Evolutionary conservation across 2,113 vertebrate genomes (phyloP).

Genomic region (Erinaceus europaeus): DNA sequence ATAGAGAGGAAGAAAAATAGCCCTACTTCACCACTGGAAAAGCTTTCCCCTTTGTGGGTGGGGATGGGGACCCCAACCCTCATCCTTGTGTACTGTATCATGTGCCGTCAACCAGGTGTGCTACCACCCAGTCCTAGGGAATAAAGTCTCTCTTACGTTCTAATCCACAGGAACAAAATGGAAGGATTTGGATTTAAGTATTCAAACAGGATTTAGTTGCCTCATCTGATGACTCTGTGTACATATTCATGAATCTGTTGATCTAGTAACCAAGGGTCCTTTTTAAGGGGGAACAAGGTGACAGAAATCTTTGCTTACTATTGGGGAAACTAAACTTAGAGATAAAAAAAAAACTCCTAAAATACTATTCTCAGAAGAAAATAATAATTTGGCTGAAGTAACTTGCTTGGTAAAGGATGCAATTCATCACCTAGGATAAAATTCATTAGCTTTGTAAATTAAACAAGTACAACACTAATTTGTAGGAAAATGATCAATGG

Average conservation of each 20-base stretch:
- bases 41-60: no score
- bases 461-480: conserved; percentile 3
- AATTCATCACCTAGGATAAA: not conserved
- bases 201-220: conserved; percentile 1
- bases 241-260: conserved; percentile 2
- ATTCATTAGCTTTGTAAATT: conserved; percentile 17
- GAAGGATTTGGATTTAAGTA: not conserved
- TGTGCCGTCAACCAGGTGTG: no score
- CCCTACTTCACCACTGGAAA: no score
- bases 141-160: not conserved
- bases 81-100: no score
- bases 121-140: no score
- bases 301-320: conserved; percentile 17
- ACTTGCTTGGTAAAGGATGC: conserved; percentile 8
- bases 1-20: no score
- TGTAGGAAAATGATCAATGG: not conserved
- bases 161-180: not conserved
- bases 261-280: not conserved
- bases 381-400: conserved; percentile 5
- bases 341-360: conserved; percentile 22
- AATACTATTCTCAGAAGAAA: conserved; percentile 2
- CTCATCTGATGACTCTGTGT: not conserved
- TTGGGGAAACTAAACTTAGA: conserved; percentile 6
- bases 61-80: no score
- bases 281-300: not conserved